phyloP scores from a whole-genome alignment of 1,140 invertebrate species.

The Eriosoma lanigerum region DNA sequence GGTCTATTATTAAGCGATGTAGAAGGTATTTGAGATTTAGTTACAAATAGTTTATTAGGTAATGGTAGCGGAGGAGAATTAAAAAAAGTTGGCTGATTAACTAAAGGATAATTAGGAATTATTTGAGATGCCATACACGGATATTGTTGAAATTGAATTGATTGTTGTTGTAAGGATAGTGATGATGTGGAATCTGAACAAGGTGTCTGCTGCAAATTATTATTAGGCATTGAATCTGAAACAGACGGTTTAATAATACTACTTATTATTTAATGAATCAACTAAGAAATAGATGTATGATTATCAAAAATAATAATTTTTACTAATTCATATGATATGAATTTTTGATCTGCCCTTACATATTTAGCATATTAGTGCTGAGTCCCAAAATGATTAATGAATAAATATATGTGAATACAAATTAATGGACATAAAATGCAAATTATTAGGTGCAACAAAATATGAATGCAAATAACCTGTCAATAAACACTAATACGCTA shows the following conservation, averaged over 20 bases:
- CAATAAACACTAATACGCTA: no score
- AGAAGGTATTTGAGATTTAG: background rate
- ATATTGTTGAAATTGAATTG: background rate
- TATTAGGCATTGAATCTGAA: constrained; percentile 17
- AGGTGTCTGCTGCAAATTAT: background rate
- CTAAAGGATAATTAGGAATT: background rate
- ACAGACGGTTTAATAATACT: background rate
- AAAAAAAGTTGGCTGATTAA: background rate
- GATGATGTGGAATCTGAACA: background rate
- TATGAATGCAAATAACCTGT: no score
- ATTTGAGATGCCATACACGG: background rate
- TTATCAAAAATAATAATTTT: background rate
- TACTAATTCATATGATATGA: no score
- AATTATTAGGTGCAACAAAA: no score
- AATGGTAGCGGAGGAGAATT: background rate
- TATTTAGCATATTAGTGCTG: no score
- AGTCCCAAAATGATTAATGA: no score
- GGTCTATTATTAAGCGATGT: background rate
- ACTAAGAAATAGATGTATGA: background rate
- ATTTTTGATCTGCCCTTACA: no score
- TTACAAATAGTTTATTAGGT: background rate
- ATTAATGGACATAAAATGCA: no score
- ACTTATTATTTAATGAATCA: background rate
- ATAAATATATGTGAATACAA: no score
- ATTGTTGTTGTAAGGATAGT: constrained; percentile 2